Base-by-base conservation (phyloP, 2,113 vertebrate species). In the Bufo bufo region DNA sequence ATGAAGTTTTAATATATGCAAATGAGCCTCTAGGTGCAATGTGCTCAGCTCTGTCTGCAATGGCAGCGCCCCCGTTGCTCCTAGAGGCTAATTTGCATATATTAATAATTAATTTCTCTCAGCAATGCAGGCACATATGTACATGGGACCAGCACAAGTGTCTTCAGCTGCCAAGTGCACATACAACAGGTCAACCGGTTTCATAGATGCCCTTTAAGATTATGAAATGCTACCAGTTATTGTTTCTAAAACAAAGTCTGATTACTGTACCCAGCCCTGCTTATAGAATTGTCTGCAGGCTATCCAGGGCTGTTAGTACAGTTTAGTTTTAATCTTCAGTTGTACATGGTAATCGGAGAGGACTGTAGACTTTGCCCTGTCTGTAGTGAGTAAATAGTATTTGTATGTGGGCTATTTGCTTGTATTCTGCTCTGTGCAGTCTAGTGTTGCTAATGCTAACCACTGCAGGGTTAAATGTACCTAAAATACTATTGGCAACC, bases 211-310 rank as follows among this genome's bases (percentile, higher is more conserved):
- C 33, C 8, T 3, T 65, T 65, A 1, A 33, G 11, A 58, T 58
- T 23, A 11, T 82, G 19, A 66, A 82, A 47, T 19, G 75, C 11
- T 47, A 13, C 77, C 14, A 3, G 17, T 74, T n/a, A 23, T 14
- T 77, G 45, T 86, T 52, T 52, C 85, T 43, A 78, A 78, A 86
- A 65, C 85, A 19, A 1, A 66, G 0, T 1, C 7, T 78, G 85
- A 78, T 86, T 86, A 86, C 74, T 86, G 85, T 78, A 86, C 72
- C 78, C 72, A 86, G 43, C 85, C 78, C 20, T 77, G 58, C 61
- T 50, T 63, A 77, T 85, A 58, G 3, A 61, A 23, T 17, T 16
- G 84, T 78, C 45, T 65, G 13, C 3, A 52, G 72, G 63, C 17
- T 49, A 65, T 17, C 65, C 0, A 10, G 20, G n/a, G 71, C 0